Evolutionary conservation across 1,140 invertebrate species (phyloP), one percentile per base, ranked within the genome.

Genomic region (Drosophila orosa): DNA sequence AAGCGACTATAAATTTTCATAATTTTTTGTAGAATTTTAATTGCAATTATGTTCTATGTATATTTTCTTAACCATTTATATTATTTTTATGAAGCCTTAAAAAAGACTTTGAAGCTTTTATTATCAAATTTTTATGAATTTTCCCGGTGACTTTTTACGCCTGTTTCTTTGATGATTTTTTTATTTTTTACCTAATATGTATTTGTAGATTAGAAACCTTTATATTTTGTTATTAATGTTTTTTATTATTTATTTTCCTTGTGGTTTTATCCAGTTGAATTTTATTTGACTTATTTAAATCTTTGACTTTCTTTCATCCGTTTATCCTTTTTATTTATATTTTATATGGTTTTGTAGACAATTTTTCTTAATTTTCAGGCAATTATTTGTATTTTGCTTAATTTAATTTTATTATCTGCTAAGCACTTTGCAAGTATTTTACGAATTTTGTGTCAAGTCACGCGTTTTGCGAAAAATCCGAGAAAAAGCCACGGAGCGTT

Each of bases 401-500:
- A 24, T n/a, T 29, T 61, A 19, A 9, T 24, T 45, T 57, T 37
- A 9, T 27, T 33, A 48, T 67, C 37, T 37, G 0, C 15, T 33
- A 39, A 57, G 22, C 74, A 81, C 73, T 55, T 37, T 29, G 57
- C 50, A 50, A 66, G 22, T 69, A 74, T 57, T 55, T 68, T 57
- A 71, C 80, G 80, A 75, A 71, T 52, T 79, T 39, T 63, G 48
- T 47, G 37, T 40, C 17, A 66, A 59, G 66, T 55, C 61, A 44
- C 71, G 65, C 37, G 68, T 74, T 52, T 19, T 37, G 42, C 68
- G 60, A 63, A 62, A 60, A 60, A 15, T 19, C 50, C 48, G 48
- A 52, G 48, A 52, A 52, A 52, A 52, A 52, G 55, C 48, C 57
- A 67, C 82, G 79, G 78, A 83, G 76, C 83, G 59, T 47, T 66